These are phyloP conservation scores for Calycopis cecrops DNA, from an alignment of 1,140 invertebrate species.

Conservation along the genomic window DNA sequence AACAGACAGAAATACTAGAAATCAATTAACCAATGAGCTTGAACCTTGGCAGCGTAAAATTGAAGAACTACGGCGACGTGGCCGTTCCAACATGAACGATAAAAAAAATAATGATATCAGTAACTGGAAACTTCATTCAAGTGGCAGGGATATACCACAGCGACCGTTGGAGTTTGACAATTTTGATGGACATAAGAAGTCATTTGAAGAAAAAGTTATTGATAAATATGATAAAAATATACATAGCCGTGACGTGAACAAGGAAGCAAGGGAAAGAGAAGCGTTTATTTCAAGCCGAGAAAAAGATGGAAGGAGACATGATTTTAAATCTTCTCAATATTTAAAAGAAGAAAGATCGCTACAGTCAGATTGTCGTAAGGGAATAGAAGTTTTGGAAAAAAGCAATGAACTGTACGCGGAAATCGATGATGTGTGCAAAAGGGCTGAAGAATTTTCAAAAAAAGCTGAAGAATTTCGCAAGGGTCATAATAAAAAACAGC, in stretches of 20 bases:
- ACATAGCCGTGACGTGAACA: too few species aligned
- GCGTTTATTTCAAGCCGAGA: background rate
- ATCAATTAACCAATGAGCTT: constrained; percentile 20
- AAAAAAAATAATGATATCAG: constrained; percentile 8
- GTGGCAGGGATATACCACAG: background rate
- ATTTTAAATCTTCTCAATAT: constrained; percentile 17
- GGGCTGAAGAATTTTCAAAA: constrained; percentile 47
- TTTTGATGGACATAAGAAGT: background rate
- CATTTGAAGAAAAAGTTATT: background rate
- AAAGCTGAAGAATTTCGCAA: constrained; percentile 47
- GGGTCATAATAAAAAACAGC: constrained; percentile 27
- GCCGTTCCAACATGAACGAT: constrained; percentile 20
- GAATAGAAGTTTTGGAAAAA: constrained; percentile 33
- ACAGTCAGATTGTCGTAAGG: constrained; percentile 28
- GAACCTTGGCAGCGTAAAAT: constrained; percentile 26
- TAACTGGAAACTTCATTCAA: background rate
- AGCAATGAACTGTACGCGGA: constrained; percentile 45
- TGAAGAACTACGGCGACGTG: constrained; percentile 22
- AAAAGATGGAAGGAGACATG: constrained; percentile 22
- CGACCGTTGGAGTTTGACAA: background rate
- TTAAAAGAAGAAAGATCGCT: constrained; percentile 31
- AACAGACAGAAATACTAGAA: constrained; percentile 21
- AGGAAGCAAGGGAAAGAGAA: background rate
- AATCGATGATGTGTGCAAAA: constrained; percentile 56
- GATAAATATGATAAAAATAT: too few species aligned